phyloP scores from a whole-genome alignment of 2,113 vertebrate genomes.

The Psilopsiagon aurifrons region DNA sequence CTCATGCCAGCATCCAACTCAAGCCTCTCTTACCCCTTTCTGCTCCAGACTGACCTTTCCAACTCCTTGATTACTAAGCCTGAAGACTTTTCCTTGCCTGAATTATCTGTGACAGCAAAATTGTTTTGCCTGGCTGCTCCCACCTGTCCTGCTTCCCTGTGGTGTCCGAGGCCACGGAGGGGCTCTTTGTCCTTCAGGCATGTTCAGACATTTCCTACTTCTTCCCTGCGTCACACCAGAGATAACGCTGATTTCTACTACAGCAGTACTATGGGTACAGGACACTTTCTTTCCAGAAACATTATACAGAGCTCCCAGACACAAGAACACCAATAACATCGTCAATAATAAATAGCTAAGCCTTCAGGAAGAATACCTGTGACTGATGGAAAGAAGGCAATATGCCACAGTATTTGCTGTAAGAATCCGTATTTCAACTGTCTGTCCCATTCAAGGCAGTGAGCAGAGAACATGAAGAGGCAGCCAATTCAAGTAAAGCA shows the following conservation, averaged over 20 bases:
- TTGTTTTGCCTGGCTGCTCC: neutral
- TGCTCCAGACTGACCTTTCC: constrained; percentile 1
- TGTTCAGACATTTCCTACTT: neutral
- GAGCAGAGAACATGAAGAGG: constrained; percentile 28
- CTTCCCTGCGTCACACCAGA: neutral
- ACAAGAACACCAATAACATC: neutral
- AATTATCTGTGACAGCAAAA: neutral
- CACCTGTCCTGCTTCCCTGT: neutral
- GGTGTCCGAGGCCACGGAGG: accelerated
- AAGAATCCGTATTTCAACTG: neutral
- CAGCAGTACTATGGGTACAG: neutral
- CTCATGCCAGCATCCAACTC: neutral
- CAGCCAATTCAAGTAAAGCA: constrained; percentile 41
- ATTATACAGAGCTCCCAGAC: neutral
- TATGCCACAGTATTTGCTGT: neutral
- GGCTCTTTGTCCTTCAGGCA: neutral
- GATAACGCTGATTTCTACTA: neutral
- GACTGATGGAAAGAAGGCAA: constrained; percentile 6
- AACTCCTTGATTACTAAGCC: neutral
- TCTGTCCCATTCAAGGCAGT: neutral
- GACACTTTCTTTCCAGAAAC: neutral
- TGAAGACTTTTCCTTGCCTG: neutral
- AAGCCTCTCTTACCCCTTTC: neutral
- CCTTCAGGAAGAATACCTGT: neutral
- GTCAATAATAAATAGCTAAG: neutral